A percentile compares a stretch with the other conserved stretches of the same genome.
These are phyloP conservation scores for Rhegmatorhina hoffmannsi DNA, from an alignment of 2,113 vertebrate species.

Conservation along the genomic window DNA sequence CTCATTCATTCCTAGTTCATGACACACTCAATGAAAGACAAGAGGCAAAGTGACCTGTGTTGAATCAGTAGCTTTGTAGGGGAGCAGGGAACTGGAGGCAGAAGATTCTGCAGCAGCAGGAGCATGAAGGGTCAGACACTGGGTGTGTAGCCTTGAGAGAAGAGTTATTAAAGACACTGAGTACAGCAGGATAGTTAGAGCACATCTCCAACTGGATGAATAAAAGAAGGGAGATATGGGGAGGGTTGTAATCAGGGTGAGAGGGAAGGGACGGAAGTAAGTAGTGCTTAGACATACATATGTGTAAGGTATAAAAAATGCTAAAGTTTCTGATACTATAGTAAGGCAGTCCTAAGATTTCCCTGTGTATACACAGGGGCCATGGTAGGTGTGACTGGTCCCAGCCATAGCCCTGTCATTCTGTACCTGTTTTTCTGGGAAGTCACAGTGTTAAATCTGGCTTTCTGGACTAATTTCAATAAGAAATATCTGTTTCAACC, in stretches of 20 bases:
- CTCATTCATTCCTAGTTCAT: background rate
- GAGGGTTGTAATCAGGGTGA: background rate
- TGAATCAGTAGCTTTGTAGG: background rate
- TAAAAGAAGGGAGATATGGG: background rate
- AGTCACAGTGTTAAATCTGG: background rate
- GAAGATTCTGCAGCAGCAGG: background rate
- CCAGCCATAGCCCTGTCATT: background rate
- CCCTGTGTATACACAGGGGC: background rate
- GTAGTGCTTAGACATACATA: background rate
- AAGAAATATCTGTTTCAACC: conserved; percentile 38
- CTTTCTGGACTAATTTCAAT: conserved; percentile 9
- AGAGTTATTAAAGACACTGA: background rate
- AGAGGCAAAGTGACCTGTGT: background rate
- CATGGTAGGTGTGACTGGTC: background rate
- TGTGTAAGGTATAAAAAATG: background rate
- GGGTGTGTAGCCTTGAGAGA: background rate
- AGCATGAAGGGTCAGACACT: background rate
- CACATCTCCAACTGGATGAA: background rate
- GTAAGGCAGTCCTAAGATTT: background rate
- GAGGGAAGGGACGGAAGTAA: background rate
- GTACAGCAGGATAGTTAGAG: background rate
- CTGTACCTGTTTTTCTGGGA: background rate
- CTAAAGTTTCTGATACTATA: background rate
- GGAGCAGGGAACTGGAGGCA: background rate
- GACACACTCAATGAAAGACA: background rate